Base-by-base conservation (phyloP, 23 tunicate genomes). In the Trididemnum clinides region DNA sequence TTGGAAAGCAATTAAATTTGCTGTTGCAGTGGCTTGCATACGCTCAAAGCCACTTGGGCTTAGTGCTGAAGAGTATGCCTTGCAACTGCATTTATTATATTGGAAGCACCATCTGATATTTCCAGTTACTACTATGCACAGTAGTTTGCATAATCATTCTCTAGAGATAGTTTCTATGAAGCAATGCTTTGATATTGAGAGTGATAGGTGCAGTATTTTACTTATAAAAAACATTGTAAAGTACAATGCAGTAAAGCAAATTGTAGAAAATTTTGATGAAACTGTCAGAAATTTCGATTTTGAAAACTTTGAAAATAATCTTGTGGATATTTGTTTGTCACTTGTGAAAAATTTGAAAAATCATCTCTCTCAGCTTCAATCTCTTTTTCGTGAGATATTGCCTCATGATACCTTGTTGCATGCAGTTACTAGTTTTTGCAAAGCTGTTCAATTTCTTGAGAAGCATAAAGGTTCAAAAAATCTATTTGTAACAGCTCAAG, bases 1-100 rank as follows among this genome's bases (percentile, higher is more conserved):
- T 66, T 66, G 75, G 75, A 32, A 30, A 66, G 75, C 75, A 28
- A 23, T 66, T 2, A 66, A 66, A 37, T 6, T 66, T 3, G 75
- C 75, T 5, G 37, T 66, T 3, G 75, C 75, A 29, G 31, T 66
- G 30, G 75, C 75, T 10, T 66, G 75, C n/a, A 66, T 66, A 10
- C 75, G 75, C 4, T 5, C 7, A 31, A 66, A 66, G 22, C 75
- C 75, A 3, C 2, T 6, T 28, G 37, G n/a, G 3, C 36, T 66
- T 10, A 28, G 37, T 5, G 75, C 75, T 28, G 75, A 66, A 66
- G 37, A 66, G 31, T 66, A 66, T 31, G 37, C 75, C 37, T 66
- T 66, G 75, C 75, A 31, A 31, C 4, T 66, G 37, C 75, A 66
- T 32, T 6, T 4, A 28, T 4, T 29, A 3, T 66, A 28, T 23